A percentile compares a stretch with the other conserved stretches of the same genome.
Evolutionary conservation across 2,888 invertebrate species (phyloP).

Genomic region (Megaustenia siamemsis): DNA sequence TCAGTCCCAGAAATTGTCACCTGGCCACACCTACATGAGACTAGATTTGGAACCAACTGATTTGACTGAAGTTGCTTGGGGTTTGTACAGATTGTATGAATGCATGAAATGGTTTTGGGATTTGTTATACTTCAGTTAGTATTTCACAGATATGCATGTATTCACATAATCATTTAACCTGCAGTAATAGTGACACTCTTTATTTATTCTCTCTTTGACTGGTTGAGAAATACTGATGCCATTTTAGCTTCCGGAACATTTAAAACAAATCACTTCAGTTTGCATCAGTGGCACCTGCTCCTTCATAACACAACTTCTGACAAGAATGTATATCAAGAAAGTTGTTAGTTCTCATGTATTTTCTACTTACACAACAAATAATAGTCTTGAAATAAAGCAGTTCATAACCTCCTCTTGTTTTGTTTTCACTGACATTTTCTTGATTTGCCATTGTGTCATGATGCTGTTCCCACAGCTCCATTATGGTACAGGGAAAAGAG

Average conservation of each 20-base stretch:
- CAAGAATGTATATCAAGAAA: slow-evolving; percentile 41
- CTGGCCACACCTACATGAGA: neutral
- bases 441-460: too few relatives aligned
- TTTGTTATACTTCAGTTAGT: slow-evolving; percentile 25
- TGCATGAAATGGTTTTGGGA: slow-evolving; percentile 35
- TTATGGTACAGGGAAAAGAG: too few relatives aligned
- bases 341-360: slow-evolving; percentile 35
- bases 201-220: slow-evolving; percentile 17
- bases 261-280: neutral
- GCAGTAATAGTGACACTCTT: slow-evolving; percentile 10
- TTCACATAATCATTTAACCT: slow-evolving; percentile 37
- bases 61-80: neutral
- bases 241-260: neutral
- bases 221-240: neutral
- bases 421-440: too few relatives aligned
- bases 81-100: slow-evolving; percentile 15
- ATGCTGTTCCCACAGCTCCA: too few relatives aligned
- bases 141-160: slow-evolving; percentile 40
- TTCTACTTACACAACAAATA: slow-evolving; percentile 47
- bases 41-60: neutral
- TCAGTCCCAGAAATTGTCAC: neutral
- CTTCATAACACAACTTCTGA: neutral
- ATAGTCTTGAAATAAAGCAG: slow-evolving; percentile 49
- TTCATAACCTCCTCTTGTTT: neutral
- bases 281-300: neutral